Base-by-base conservation (phyloP, 2,888 invertebrate species). In the Acleris holmiana region DNA sequence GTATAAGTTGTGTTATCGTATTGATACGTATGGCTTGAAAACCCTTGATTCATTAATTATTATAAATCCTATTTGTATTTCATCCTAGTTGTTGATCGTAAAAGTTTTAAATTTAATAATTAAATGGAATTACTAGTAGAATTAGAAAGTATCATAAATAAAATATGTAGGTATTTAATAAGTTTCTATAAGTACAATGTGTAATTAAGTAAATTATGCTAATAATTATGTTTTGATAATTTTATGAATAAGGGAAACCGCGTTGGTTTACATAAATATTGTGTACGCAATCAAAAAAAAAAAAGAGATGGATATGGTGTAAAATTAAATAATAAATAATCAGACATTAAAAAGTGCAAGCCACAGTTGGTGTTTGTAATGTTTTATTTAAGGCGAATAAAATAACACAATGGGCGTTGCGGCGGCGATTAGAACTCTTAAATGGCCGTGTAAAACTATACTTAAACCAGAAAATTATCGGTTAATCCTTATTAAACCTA, bases 261-360 rank as follows among this genome's bases (percentile, higher is more conserved):
- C 73, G 73, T 72, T 69, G 61, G 60, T 67, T 64, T 61, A 41
- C 35, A 56, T 60, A 62, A 47, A 57, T 60, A 49, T 23, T 49
- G 49, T 40, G 35, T 19, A 40, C 15, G 19, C 15, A 40, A 40
- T 19, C 13, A 29, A 18, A 4, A 40, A 69, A 61, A 66, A 18
- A 4, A 40, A 69, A 61, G 66, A 66, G 68, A 75, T 74, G 71
- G 71, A 69, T n/a, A n/a, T 70, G 72, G 67, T 77, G 73, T 78
- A 75, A 78, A 80, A 74, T 77, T 72, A 67, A 74, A 66, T 70
- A 71, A 76, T 74, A 67, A 75, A 76, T 74, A 79, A 78, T 48
- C 17, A 44, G 57, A 82, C 79, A 85, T 82, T 88, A 89, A 88
- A 89, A 83, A 85, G 84, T 88, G 87, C 83, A 82, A 84, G 75